Evolutionary conservation across 2,797 vertebrate genomes (phyloP), one percentile per base, ranked within the genome.

Genomic region (Pangasius mekongensis): DNA sequence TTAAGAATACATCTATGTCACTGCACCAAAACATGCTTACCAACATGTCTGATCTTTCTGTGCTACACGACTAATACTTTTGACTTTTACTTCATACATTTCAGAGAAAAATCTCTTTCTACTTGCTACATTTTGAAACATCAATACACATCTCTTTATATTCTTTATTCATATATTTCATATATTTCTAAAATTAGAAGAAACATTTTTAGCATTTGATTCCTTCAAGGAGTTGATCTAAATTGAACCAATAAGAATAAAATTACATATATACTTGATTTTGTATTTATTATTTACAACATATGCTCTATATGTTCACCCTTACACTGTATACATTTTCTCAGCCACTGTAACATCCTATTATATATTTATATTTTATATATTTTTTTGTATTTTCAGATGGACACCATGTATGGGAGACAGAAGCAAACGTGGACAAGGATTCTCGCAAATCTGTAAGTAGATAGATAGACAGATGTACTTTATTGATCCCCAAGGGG

Each of bases 351-450:
- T 8, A 56, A 14, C 54, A 56, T 47, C 43, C 43, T 47, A 47
- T 47, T 47, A 47, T 47, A 47, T 47, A 43, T 43, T 6, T 43
- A 43, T 43, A 54, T 30, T 56, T 80, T 4, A 14, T 33, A 18
- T 8, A 16, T 80, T 58, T 58, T 58, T 80, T 80, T 33, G 8
- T 58, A 93, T 91, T 95, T 93, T 82, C 91, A 99, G 98, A 99
- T 95, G 98, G 98, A 85, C 98, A 99, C 95, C 98, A 99, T 89
- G 95, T 99, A 93, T 99, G 98, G 98, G 98, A 99, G 95, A 98
- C 97, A 88, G 98, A 99, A 95, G 98, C 97, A 86, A 99, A 99
- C 93, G 97, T 97, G 0, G 98, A 99, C 96, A 97, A 97, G 93
- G 97, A 98, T 94, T 95, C 98, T 92, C 94, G 96, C 95, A 98